Evolutionary conservation across 1,140 invertebrate genomes (phyloP), one percentile per base, ranked within the genome.

Genomic region (Trachelipus rathkii): DNA sequence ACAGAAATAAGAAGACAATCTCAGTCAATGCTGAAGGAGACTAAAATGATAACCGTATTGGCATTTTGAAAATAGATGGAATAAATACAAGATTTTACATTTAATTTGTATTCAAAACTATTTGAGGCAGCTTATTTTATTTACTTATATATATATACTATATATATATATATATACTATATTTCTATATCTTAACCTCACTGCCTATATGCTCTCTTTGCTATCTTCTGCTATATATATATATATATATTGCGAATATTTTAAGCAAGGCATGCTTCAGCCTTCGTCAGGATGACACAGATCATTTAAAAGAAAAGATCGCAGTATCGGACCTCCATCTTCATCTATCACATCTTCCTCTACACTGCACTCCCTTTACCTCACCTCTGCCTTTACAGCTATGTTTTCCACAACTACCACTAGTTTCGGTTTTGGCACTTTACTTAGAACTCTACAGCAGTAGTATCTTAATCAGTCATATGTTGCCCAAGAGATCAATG

Each of bases 211-310:
- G n/a, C n/a, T n/a, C n/a, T n/a, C n/a, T n/a, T n/a, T n/a, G n/a
- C 1, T 33, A 19, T 60, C 1, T 60, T 60, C 2, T 60, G 8
- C 8, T 15, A 19, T 60, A 60, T 60, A 60, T 15, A n/a, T 60
- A 60, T 13, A 60, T 19, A 60, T 60, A 19, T 60, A 60, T 19
- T 60, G 50, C 19, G 95, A 97, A 86, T 97, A 97, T 86, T 95
- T n/a, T n/a, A n/a, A 97, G 86, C 95, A 97, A 86, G 95, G 84
- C 87, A 97, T 82, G 96, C 85, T 98, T 80, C 95, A 92, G 80
- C 60, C 79, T 80, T 66, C 77, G 79, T 43, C 77, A 78, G 72
- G 75, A 79, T 44, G 79, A 79, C 72, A 77, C 75, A 9, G 79
- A 80, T 19, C 66, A 21, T 24, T 72, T 74, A 82, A 83, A 84